Percentiles rank a stretch among this genome's conserved stretches.
Evolutionary conservation across 1,140 invertebrate genomes (phyloP).

Genomic region (Dreissena polymorpha): DNA sequence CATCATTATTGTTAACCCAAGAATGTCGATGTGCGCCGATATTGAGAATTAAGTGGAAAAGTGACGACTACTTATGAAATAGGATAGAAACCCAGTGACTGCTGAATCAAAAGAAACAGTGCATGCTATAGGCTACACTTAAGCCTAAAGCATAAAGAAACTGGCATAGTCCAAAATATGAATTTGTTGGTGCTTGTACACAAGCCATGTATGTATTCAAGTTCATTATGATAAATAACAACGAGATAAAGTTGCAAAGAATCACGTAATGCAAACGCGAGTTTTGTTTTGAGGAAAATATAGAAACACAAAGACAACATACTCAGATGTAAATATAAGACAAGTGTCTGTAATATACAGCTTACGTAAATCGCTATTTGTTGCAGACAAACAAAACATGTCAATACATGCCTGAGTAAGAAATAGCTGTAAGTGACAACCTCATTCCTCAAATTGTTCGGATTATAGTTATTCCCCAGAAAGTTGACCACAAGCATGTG

Average conservation of each 20-base stretch:
- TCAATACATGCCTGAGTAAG: too few relatives aligned
- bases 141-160: background rate
- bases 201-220: background rate
- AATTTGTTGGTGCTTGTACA: background rate
- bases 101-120: background rate
- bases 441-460: too few relatives aligned
- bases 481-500: too few relatives aligned
- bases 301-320: too few relatives aligned
- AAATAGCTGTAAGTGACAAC: too few relatives aligned
- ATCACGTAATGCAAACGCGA: background rate
- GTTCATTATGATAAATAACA: background rate
- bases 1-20: constrained; percentile 63
- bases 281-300: too few relatives aligned
- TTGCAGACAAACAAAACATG: too few relatives aligned
- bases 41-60: constrained; percentile 65
- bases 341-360: too few relatives aligned
- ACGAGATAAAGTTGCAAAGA: background rate
- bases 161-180: background rate
- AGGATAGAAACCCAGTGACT: background rate
- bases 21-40: constrained; percentile 44
- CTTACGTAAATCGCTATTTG: too few relatives aligned
- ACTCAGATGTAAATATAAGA: too few relatives aligned
- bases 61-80: constrained; percentile 65
- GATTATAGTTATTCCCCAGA: too few relatives aligned
- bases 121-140: background rate